These are phyloP conservation scores for Psittacula echo DNA, from an alignment of 2,797 vertebrate genomes.

Conservation along the genomic window DNA sequence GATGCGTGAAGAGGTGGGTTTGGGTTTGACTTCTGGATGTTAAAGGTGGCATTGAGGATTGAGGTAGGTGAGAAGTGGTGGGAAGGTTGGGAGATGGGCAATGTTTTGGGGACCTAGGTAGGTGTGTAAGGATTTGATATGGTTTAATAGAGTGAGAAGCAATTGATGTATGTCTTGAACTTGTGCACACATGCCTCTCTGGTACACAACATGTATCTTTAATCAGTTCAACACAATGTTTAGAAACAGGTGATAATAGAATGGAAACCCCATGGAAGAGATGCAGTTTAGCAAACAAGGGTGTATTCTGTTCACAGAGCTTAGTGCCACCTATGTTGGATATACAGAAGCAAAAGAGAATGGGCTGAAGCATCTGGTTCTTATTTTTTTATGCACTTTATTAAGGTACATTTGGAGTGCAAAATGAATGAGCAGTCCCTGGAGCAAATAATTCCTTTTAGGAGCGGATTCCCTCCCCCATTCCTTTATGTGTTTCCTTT, in stretches of 20 bases:
- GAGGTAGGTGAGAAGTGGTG: not conserved
- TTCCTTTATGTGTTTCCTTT: not conserved
- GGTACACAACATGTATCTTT: not conserved
- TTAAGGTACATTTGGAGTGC: not conserved
- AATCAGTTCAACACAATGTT: not conserved
- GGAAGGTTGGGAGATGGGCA: not conserved
- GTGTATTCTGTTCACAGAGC: not conserved
- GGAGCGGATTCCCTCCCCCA: not conserved
- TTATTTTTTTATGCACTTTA: not conserved
- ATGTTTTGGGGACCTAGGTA: not conserved
- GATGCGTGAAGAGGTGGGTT: not conserved
- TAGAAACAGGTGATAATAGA: not conserved
- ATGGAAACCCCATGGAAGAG: not conserved
- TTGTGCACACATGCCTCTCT: not conserved
- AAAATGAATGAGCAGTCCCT: not conserved
- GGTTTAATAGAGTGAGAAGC: not conserved
- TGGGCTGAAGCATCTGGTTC: not conserved
- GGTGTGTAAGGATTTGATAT: not conserved
- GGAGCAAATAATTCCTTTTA: not conserved
- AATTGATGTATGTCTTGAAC: not conserved
- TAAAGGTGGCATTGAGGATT: rapidly evolving
- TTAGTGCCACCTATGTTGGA: not conserved
- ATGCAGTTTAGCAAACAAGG: not conserved
- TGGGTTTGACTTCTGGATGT: not conserved
- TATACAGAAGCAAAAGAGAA: not conserved